Percentiles rank a stretch among this genome's conserved stretches.
phyloP scores from a whole-genome alignment of 2,797 vertebrate genomes.

The Halcyon leucocephala region DNA sequence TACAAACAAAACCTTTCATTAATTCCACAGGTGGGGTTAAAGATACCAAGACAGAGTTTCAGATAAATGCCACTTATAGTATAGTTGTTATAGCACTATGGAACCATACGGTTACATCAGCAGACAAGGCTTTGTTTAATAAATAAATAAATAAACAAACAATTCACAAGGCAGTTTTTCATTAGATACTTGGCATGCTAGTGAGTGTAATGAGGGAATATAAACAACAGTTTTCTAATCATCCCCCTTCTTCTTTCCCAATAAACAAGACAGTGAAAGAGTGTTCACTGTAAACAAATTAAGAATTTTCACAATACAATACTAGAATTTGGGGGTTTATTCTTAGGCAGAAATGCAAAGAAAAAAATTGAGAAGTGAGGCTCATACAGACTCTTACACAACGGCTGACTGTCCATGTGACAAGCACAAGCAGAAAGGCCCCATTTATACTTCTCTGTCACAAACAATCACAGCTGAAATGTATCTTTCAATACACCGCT shows the following conservation, averaged over 20 bases:
- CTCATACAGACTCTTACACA: slow-evolving; percentile 2
- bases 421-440: not conserved
- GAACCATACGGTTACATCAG: not conserved
- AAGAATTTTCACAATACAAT: not conserved
- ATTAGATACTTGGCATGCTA: slow-evolving; percentile 16
- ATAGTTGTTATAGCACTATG: not conserved
- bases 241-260: not conserved
- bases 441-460: slow-evolving; percentile 43
- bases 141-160: not conserved
- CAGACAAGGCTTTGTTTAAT: not conserved
- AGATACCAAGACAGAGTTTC: not conserved
- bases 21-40: not conserved
- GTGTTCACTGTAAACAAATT: not conserved
- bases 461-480: slow-evolving; percentile 41
- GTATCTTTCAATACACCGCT: not conserved
- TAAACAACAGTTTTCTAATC: not conserved
- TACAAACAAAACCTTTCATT: not conserved
- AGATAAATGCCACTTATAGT: not conserved
- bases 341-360: not conserved
- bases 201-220: not conserved
- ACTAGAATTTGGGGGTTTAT: not conserved
- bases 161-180: slow-evolving; percentile 49
- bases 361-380: not conserved
- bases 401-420: slow-evolving; percentile 8
- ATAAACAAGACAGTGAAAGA: not conserved